Conservation (phyloP, 2,113 vertebrate species). For the Mormyrus lacerda region DNA sequence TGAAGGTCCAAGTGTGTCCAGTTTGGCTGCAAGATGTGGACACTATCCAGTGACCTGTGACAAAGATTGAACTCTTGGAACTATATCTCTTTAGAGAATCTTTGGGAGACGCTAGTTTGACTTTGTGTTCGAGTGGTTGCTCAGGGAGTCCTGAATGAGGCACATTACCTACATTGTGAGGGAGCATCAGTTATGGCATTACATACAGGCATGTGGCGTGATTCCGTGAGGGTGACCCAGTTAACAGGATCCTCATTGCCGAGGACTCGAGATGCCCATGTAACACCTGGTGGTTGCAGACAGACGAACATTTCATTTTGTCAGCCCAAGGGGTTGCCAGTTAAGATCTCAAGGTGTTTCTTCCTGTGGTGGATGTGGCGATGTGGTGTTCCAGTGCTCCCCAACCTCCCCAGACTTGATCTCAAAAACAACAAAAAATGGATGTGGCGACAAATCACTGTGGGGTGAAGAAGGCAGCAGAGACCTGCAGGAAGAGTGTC, state of each 20-base stretch:
- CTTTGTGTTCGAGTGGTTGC: neutral
- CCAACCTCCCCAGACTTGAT: neutral
- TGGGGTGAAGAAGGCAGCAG: neutral
- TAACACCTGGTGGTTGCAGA: neutral
- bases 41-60: neutral
- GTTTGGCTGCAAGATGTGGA: neutral
- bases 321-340: too few relatives aligned
- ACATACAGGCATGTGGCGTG: neutral
- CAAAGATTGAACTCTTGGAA: neutral
- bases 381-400: neutral
- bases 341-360: neutral
- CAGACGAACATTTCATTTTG: neutral
- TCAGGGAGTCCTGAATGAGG: neutral
- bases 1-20: neutral
- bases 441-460: neutral
- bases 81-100: neutral
- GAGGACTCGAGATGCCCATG: too few relatives aligned
- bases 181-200: neutral
- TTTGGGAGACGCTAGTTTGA: too few relatives aligned
- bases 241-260: too few relatives aligned
- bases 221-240: neutral
- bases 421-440: neutral
- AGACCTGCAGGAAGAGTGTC: neutral
- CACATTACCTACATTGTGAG: neutral
- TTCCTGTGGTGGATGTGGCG: neutral